Percentiles rank a stretch among this genome's conserved stretches.
These are phyloP conservation scores for Phenganax stokvisi DNA, from an alignment of 92 coral and sea anemone genomes.

Conservation along the genomic window DNA sequence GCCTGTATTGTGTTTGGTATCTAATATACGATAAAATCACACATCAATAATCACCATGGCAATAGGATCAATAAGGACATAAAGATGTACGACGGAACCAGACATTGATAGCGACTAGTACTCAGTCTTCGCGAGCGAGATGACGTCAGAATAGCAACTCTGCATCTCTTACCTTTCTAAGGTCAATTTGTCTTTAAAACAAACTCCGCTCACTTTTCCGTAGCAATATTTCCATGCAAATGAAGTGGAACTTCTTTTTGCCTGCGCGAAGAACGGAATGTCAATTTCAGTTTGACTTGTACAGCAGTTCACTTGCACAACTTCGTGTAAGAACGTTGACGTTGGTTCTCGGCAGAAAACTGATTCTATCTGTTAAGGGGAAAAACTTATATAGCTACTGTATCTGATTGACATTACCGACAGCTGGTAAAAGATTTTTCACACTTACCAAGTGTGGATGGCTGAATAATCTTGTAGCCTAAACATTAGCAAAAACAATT, in stretches of 20 bases:
- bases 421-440: too few relatives aligned
- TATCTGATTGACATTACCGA: not conserved
- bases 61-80: too few relatives aligned
- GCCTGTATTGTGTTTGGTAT: slow-evolving; percentile 32
- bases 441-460: slow-evolving; percentile 54
- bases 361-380: slow-evolving; percentile 49
- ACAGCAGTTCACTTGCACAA: slow-evolving; percentile 19
- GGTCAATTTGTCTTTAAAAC: slow-evolving; percentile 41
- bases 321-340: slow-evolving; percentile 22
- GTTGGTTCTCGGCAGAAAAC: slow-evolving; percentile 48
- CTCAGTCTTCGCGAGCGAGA: too few relatives aligned
- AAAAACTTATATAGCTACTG: too few relatives aligned
- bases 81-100: too few relatives aligned
- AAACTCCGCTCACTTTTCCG: slow-evolving; percentile 43
- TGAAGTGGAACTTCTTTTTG: slow-evolving; percentile 3
- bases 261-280: slow-evolving; percentile 27
- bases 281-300: not conserved
- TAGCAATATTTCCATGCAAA: slow-evolving; percentile 32
- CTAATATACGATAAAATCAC: not conserved
- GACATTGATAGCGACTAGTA: too few relatives aligned
- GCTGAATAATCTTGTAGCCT: slow-evolving; percentile 52
- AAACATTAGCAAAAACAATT: not conserved
- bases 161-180: slow-evolving; percentile 26
- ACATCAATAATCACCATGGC: too few relatives aligned
- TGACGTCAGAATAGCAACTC: too few relatives aligned